Conservation (phyloP, 2,113 vertebrate genomes). For the Anhinga rufa region DNA sequence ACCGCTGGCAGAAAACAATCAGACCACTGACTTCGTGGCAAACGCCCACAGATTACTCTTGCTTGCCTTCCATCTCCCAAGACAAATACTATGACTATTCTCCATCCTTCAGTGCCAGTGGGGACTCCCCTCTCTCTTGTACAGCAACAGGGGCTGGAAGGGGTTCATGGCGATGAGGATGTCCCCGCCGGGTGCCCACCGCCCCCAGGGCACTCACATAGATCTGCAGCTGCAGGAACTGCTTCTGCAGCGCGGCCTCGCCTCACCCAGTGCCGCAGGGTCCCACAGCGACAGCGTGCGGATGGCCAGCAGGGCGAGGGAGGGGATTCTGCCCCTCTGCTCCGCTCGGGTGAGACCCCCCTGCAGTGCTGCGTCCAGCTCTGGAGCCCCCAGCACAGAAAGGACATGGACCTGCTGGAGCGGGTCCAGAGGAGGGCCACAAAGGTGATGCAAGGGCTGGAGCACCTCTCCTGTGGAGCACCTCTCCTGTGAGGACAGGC, state of each 20-base stretch:
- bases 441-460: too few species aligned
- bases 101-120: not conserved
- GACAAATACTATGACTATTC: not conserved
- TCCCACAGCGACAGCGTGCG: not conserved
- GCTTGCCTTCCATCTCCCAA: not conserved
- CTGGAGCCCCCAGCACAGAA: too few species aligned
- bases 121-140: constrained; percentile 53
- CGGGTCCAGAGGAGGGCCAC: too few species aligned
- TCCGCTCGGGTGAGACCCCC: too few species aligned
- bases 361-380: too few species aligned
- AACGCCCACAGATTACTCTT: not conserved
- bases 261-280: constrained; percentile 62
- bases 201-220: constrained; percentile 54
- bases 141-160: constrained; percentile 69
- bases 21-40: not conserved
- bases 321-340: too few species aligned
- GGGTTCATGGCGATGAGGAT: constrained; percentile 72
- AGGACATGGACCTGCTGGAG: too few species aligned
- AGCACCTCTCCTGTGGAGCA: too few species aligned
- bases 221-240: constrained; percentile 47
- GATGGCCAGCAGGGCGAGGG: too few species aligned
- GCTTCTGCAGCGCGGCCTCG: constrained; percentile 39
- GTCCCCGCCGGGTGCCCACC: constrained; percentile 19
- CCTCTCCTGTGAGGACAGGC: too few species aligned
- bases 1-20: not conserved